Percentiles rank a stretch among this genome's conserved stretches.
Conservation (phyloP, 2,113 vertebrate species). For the Carollia perspicillata region DNA sequence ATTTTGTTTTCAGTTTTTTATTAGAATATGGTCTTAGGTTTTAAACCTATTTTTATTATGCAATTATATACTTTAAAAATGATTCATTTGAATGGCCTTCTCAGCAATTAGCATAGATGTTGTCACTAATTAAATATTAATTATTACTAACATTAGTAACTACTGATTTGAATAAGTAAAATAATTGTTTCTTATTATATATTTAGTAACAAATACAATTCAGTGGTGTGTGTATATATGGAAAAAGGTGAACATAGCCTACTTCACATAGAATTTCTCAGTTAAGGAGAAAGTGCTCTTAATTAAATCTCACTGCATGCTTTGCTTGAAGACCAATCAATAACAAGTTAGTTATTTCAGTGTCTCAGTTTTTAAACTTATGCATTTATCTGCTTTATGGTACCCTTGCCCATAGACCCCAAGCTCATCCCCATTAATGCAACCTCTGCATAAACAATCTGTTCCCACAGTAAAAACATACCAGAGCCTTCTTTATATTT, state of each 20-base stretch:
- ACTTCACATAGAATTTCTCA: neutral
- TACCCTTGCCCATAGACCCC: neutral
- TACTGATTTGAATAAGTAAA: conserved; percentile 48
- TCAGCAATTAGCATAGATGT: conserved; percentile 16
- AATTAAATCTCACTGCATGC: neutral
- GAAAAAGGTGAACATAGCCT: neutral
- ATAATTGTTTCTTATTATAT: neutral
- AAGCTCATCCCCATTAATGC: neutral
- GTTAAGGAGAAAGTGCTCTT: neutral
- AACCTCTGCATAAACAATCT: neutral
- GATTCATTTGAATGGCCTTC: neutral
- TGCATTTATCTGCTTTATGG: neutral
- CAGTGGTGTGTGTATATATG: neutral
- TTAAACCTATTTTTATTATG: conserved; percentile 10
- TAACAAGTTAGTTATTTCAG: neutral
- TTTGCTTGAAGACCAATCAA: neutral
- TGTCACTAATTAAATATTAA: conserved; percentile 26
- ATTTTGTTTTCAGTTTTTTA: conserved; percentile 44
- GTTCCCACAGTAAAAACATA: neutral
- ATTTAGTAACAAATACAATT: conserved; percentile 8
- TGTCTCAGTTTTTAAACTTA: neutral
- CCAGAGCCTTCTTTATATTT: neutral
- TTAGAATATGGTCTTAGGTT: conserved; percentile 18
- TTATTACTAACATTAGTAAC: neutral
- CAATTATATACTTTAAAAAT: neutral